phyloP scores from a whole-genome alignment of 2,888 invertebrate genomes.

The Phortica magna region DNA sequence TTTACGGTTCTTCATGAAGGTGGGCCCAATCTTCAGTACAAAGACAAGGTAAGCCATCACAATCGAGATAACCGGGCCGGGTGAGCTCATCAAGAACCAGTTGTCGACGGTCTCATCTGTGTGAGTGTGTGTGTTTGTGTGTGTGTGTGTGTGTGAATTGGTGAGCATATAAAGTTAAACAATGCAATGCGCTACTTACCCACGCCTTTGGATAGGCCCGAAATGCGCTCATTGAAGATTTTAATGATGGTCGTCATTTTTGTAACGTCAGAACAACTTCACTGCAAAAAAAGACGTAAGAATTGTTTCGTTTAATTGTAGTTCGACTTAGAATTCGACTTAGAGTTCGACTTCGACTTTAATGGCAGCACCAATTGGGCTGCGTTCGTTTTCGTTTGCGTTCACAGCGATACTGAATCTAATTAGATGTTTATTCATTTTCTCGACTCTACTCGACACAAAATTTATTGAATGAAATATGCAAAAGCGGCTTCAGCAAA shows the following conservation, averaged over 20 bases:
- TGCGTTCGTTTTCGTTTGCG: slow-evolving; percentile 52
- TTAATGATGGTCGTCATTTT: slow-evolving; percentile 73
- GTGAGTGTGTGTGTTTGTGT: not conserved
- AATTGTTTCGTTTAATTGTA: slow-evolving; percentile 16
- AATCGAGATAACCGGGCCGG: slow-evolving; percentile 84
- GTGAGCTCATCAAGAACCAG: slow-evolving; percentile 89
- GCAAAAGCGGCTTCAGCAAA: slow-evolving; percentile 35
- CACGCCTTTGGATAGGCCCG: slow-evolving; percentile 72
- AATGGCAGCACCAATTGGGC: slow-evolving; percentile 35
- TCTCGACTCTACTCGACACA: not conserved
- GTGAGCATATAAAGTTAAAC: not conserved
- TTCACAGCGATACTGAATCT: slow-evolving; percentile 36
- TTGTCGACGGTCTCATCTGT: slow-evolving; percentile 87
- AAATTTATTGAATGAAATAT: slow-evolving; percentile 67
- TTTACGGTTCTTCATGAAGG: slow-evolving; percentile 86
- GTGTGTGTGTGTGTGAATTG: not conserved
- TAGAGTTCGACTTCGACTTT: not conserved
- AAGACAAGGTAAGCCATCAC: slow-evolving; percentile 84
- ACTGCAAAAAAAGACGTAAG: slow-evolving; percentile 39
- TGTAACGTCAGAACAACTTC: not conserved
- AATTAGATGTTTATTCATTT: slow-evolving; percentile 23
- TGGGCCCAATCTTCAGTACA: slow-evolving; percentile 86
- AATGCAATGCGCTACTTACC: slow-evolving; percentile 62
- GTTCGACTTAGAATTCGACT: not conserved
- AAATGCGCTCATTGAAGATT: slow-evolving; percentile 74